Evolutionary conservation across 2,113 vertebrate species (phyloP).

Genomic region (Hippocampus comes): DNA sequence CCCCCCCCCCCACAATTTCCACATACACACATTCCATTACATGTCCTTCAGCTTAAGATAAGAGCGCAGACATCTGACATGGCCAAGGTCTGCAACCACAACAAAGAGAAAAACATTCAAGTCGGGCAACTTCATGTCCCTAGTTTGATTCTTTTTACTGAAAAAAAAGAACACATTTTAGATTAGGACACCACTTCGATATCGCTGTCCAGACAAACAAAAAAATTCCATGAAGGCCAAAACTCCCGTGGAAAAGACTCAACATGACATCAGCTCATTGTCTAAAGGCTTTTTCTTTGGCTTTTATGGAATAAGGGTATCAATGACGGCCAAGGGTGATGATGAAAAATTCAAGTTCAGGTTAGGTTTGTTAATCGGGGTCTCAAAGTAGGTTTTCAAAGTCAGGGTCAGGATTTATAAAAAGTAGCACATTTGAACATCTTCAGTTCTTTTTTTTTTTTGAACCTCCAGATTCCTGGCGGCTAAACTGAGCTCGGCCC

Average conservation of each 20-base stretch:
- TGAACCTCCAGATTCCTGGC: background rate
- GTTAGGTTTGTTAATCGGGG: too few species aligned
- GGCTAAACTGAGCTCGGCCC: background rate
- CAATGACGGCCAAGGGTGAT: too few species aligned
- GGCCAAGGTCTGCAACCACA: background rate
- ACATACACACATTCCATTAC: background rate
- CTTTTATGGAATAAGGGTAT: too few species aligned
- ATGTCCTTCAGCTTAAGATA: conserved; percentile 43
- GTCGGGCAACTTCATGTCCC: background rate
- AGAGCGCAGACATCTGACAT: conserved; percentile 29
- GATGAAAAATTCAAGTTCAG: too few species aligned
- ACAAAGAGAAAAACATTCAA: conserved; percentile 8
- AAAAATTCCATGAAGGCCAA: too few species aligned
- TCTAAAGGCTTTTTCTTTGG: too few species aligned
- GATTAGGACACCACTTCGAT: background rate
- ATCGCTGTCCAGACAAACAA: background rate
- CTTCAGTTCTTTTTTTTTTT: background rate
- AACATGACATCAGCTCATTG: too few species aligned
- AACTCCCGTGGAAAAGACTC: too few species aligned
- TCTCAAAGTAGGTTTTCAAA: background rate
- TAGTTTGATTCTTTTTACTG: background rate
- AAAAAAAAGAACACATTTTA: background rate
- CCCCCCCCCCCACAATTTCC: background rate
- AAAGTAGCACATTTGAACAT: background rate
- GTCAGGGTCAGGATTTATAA: background rate